These are phyloP conservation scores for Leptatherina wallacei DNA, from an alignment of 2,797 vertebrate genomes.

Conservation along the genomic window DNA sequence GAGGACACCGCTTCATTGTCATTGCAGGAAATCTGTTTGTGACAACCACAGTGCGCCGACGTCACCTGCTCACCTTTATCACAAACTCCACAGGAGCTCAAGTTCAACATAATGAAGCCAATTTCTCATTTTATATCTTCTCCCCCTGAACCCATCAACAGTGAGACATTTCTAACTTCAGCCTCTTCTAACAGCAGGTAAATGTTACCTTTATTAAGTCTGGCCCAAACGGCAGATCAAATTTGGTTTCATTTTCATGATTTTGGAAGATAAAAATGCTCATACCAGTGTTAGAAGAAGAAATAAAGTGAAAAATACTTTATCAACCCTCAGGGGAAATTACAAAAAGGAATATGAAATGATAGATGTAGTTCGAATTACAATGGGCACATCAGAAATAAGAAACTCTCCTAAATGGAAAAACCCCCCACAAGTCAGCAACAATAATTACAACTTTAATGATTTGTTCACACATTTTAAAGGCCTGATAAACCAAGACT, in stretches of 20 bases:
- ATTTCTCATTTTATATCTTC: constrained; percentile 40
- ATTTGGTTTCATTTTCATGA: constrained; percentile 19
- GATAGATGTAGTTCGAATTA: no score
- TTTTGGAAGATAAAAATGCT: background rate
- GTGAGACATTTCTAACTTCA: constrained; percentile 23
- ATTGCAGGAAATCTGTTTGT: background rate
- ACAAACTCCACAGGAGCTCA: constrained; percentile 57
- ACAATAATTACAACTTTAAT: no score
- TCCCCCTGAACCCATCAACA: constrained; percentile 38
- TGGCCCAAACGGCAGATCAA: constrained; percentile 2
- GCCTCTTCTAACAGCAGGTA: constrained; percentile 36
- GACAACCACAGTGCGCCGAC: constrained; percentile 9
- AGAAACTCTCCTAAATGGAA: no score
- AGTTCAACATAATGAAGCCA: constrained; percentile 35
- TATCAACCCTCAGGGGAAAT: no score
- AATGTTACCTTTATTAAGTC: constrained; percentile 26
- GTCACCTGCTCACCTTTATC: constrained; percentile 31
- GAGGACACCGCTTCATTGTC: background rate
- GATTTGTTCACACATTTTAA: no score
- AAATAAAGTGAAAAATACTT: no score
- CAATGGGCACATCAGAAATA: no score
- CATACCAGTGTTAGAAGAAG: no score
- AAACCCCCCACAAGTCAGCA: no score
- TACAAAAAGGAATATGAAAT: no score
- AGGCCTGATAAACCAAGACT: no score